Evolutionary conservation across 2,888 invertebrate genomes (phyloP).

Genomic region (Platypus cylindrus): DNA sequence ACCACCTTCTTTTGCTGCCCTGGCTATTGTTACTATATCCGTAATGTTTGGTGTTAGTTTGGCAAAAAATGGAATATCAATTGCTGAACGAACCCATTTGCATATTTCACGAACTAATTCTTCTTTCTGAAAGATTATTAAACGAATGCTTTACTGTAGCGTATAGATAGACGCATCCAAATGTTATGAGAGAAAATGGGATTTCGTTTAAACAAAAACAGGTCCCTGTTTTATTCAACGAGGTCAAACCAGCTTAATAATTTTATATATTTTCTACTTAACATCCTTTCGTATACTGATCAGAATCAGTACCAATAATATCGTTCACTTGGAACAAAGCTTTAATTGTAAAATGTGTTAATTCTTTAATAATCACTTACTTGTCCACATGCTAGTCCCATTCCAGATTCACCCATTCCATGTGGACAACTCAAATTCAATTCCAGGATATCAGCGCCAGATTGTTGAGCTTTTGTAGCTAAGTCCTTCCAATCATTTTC

Average conservation of each 20-base stretch:
- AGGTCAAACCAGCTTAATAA: no score
- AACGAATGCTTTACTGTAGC: no score
- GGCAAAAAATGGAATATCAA: constrained; percentile 91
- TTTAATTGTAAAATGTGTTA: background rate
- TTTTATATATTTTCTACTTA: no score
- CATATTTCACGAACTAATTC: constrained; percentile 80
- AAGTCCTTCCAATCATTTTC: constrained; percentile 81
- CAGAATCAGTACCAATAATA: no score
- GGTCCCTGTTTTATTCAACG: no score
- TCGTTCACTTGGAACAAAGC: background rate
- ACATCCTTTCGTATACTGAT: no score
- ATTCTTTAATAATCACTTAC: constrained; percentile 36
- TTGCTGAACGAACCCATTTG: constrained; percentile 73
- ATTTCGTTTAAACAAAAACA: no score
- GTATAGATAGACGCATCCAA: no score
- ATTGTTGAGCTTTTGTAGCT: constrained; percentile 58
- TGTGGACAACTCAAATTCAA: constrained; percentile 96
- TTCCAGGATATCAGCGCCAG: constrained; percentile 91
- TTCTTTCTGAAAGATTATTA: constrained; percentile 72
- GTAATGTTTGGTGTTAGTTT: constrained; percentile 98
- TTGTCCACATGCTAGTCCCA: constrained; percentile 98
- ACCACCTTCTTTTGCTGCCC: constrained; percentile 79
- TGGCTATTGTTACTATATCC: constrained; percentile 77
- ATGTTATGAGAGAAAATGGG: no score
- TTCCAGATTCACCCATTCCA: constrained; percentile 96